A percentile compares a stretch with the other conserved stretches of the same genome.
Conservation (phyloP, 1,140 invertebrate species). For the Drosophila watanabei region DNA sequence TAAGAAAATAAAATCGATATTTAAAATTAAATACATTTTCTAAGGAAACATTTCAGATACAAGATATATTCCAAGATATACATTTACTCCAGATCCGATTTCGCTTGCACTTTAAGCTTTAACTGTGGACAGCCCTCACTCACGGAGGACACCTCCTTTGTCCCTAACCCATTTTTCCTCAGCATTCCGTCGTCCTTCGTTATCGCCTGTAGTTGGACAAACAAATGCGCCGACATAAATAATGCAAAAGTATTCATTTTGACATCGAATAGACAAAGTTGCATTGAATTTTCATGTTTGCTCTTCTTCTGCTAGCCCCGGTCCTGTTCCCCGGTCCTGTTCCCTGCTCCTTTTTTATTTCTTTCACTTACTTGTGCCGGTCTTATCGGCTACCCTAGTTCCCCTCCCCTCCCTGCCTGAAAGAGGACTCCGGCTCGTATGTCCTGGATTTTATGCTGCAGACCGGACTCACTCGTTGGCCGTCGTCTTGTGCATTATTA, state of each 20-base stretch:
- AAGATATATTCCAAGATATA: neutral
- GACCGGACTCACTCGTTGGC: slow-evolving; percentile 55
- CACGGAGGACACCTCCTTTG: neutral
- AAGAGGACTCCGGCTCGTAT: slow-evolving; percentile 54
- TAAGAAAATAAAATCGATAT: no score
- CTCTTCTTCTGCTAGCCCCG: slow-evolving; percentile 15
- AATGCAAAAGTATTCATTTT: slow-evolving; percentile 83
- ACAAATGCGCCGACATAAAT: slow-evolving; percentile 78
- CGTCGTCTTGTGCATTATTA: slow-evolving; percentile 84
- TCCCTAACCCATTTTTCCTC: neutral
- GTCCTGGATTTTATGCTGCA: slow-evolving; percentile 81
- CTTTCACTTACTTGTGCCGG: slow-evolving; percentile 47
- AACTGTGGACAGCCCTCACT: slow-evolving; percentile 11
- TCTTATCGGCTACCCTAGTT: slow-evolving; percentile 61
- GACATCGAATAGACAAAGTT: slow-evolving; percentile 83
- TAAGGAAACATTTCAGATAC: accelerated
- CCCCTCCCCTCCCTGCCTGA: neutral
- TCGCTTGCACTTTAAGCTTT: slow-evolving; percentile 3
- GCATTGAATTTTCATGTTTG: slow-evolving; percentile 63
- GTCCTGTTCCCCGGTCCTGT: slow-evolving; percentile 7
- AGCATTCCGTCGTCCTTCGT: slow-evolving; percentile 41
- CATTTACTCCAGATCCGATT: neutral
- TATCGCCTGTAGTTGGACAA: slow-evolving; percentile 63
- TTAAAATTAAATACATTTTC: no score
- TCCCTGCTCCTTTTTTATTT: slow-evolving; percentile 32